These are phyloP conservation scores for Ophion obscuratus DNA, from an alignment of 2,888 invertebrate genomes.

Conservation along the genomic window DNA sequence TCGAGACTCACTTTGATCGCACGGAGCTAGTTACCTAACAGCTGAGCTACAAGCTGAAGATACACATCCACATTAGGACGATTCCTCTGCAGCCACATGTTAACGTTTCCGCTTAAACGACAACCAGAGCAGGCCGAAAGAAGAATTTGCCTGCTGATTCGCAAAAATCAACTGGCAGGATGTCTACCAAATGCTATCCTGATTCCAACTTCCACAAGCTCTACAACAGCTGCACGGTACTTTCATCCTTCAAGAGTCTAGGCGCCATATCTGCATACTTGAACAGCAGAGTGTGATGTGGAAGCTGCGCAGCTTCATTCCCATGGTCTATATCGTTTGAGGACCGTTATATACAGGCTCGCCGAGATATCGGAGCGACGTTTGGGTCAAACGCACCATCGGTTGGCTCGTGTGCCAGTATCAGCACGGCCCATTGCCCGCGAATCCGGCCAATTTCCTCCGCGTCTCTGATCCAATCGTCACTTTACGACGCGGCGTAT, in stretches of 20 bases:
- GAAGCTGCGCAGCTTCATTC: background rate
- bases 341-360: constrained; percentile 16
- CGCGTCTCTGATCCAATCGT: constrained; percentile 82
- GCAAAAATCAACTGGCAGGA: no score
- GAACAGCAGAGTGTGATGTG: background rate
- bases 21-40: background rate
- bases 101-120: background rate
- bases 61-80: background rate
- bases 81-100: background rate
- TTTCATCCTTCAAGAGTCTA: background rate
- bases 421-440: constrained; percentile 83
- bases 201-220: background rate
- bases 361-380: constrained; percentile 69
- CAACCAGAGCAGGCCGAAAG: no score
- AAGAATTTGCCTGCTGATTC: no score
- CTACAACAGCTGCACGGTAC: background rate
- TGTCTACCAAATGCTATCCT: no score
- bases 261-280: background rate
- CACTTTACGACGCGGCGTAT: constrained; percentile 83
- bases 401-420: constrained; percentile 72
- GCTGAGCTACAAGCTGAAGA: background rate
- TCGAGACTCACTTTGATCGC: background rate
- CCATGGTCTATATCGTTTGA: background rate
- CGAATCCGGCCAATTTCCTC: constrained; percentile 84
- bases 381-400: constrained; percentile 71